Evolutionary conservation across 2,888 invertebrate species (phyloP), one percentile per base, ranked within the genome.

Genomic region (Teleiodes luculella): DNA sequence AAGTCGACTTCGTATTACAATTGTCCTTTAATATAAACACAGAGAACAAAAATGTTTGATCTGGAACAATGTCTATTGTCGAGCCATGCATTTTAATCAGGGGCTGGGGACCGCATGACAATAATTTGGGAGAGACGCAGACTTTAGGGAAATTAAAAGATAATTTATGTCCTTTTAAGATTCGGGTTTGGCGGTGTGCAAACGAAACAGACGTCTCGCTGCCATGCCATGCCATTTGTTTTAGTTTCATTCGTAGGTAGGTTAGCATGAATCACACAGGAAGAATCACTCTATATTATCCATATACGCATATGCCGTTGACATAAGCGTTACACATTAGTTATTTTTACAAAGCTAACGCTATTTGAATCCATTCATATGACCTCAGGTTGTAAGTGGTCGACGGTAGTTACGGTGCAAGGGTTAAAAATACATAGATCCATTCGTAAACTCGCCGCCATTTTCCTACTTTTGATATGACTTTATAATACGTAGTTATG

Each of bases 11-110:
- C 66, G 68, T 68, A 67, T 61, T 57, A 58, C 64, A 69, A 69
- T 74, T 75, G 72, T 75, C 76, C 71, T 72, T 74, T 75, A 69
- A 74, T 70, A 73, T 72, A 76, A 80, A 80, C 67, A 77, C 75
- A 78, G 78, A 76, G 78, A 74, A 75, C 70, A 69, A 73, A 74
- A 77, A 74, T 75, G 74, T 81, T 80, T 82, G 80, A 81, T 81
- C 78, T 70, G 74, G 68, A 70, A 76, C 74, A 76, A 70, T 70
- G 76, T 73, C 74, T 74, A 74, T 76, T 80, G 79, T 82, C 69
- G 45, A 66, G 68, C 71, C 70, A 74, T 76, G 75, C 78, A 78
- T 80, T 79, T 80, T 83, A 82, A 83, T 80, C 78, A 78, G 72
- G 58, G 67, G 68, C 72, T 69, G 61, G 52, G 62, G 66, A 64